A percentile compares a stretch with the other conserved stretches of the same genome.
phyloP scores from a whole-genome alignment of 2,888 invertebrate genomes.

The Argyra leucocephala region DNA sequence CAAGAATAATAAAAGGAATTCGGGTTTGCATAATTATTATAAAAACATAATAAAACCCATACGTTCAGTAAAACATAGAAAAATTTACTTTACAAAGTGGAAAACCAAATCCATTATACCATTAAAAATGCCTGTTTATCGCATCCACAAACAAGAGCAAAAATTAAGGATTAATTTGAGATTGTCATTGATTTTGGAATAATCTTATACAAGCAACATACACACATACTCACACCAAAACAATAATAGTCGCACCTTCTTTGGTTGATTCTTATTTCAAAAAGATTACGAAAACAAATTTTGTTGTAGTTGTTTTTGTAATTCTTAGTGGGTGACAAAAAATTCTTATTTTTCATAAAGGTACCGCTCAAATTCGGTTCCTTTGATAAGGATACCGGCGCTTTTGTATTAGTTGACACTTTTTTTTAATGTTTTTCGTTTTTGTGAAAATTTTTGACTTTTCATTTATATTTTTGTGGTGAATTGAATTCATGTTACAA shows the following conservation, averaged over 20 bases:
- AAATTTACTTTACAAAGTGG: too few species aligned
- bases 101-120: too few species aligned
- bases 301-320: neutral
- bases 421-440: neutral
- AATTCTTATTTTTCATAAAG: neutral
- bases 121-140: too few species aligned
- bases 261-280: neutral
- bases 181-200: neutral
- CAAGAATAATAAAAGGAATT: too few species aligned
- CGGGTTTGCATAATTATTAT: too few species aligned
- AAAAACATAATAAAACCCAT: too few species aligned
- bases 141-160: neutral
- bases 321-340: neutral
- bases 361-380: neutral
- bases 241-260: neutral
- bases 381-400: constrained; percentile 7
- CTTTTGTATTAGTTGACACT: constrained; percentile 9
- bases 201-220: neutral
- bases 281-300: too few species aligned
- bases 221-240: too few species aligned
- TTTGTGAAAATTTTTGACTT: neutral
- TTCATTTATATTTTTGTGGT: neutral
- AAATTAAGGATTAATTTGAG: neutral
- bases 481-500: neutral
- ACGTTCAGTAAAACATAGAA: too few species aligned